Base-by-base conservation (phyloP, 2,797 vertebrate species). In the Chaetodon trifasciatus region DNA sequence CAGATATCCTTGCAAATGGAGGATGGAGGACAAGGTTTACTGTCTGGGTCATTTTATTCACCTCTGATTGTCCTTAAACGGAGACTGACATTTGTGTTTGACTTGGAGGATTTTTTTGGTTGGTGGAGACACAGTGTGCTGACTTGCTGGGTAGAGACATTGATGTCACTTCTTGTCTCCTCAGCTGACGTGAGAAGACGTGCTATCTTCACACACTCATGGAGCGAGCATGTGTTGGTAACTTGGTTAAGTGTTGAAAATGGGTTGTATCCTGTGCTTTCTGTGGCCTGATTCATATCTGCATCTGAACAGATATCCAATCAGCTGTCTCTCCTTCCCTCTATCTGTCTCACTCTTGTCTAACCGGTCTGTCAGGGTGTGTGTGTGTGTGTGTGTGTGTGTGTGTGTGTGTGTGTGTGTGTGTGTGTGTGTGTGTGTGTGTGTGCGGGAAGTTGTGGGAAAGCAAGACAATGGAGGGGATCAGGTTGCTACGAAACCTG, bases 401-500 rank as follows among this genome's bases (percentile, higher is more conserved):
- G 68, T 81, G 74, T 71, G 71, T 69, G 6, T 79, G 75, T 46
- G 76, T 13, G 42, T 44, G 42, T 44, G 42, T 44, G 8, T 13
- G 42, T 44, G 42, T 44, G 8, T 13, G 8, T 9, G 42, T 44
- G 42, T 44, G 8, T 44, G 8, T 13, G 8, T 13, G 42, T 44
- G 42, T 44, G 8, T 13, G 8, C 1, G 42, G 2, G 28, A 65
- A 71, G 62, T 69, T 78, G 64, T 70, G 71, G 60, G 65, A 53
- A 60, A 87, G 52, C 75, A 60, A 32, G 42, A 44, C 90, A 93
- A 92, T 82, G 50, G 74, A 76, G 37, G 21, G 21, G 66, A 89
- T 94, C 86, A 24, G 78, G 89, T 94, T 90, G 76, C 93, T 80
- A 70, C 86, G 90, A 92, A 93, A 92, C 90, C 83, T 78, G 87